phyloP scores from a whole-genome alignment of 2,113 vertebrate genomes.

The Nerophis lumbriciformis region DNA sequence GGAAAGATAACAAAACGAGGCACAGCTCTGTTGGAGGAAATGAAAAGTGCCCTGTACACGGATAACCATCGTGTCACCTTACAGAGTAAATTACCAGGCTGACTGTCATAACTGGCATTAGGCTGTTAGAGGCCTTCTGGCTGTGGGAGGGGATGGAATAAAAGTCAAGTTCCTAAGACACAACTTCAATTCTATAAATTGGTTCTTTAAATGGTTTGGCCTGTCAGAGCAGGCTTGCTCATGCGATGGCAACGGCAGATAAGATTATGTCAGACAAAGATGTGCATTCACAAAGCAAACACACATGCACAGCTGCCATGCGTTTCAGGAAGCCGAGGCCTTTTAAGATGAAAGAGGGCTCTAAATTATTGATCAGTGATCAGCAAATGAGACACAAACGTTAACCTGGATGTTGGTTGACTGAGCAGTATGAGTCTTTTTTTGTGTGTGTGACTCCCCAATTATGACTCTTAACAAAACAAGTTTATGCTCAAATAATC shows the following conservation, averaged over 20 bases:
- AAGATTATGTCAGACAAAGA: constrained; percentile 48
- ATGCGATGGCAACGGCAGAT: constrained; percentile 73
- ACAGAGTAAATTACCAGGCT: constrained; percentile 67
- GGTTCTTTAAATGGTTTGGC: constrained; percentile 59
- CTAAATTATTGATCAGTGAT: constrained; percentile 99
- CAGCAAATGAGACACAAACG: constrained; percentile 98
- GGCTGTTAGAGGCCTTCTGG: constrained; percentile 56
- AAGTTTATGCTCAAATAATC: neutral
- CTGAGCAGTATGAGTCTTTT: constrained; percentile 23
- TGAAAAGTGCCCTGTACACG: constrained; percentile 53
- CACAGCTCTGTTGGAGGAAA: constrained; percentile 54
- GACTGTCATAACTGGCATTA: constrained; percentile 61
- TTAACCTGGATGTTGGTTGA: constrained; percentile 87
- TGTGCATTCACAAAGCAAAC: constrained; percentile 9
- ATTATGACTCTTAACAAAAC: constrained; percentile 2
- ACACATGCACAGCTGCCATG: constrained; percentile 72
- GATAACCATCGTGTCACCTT: constrained; percentile 59
- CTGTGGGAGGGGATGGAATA: constrained; percentile 34
- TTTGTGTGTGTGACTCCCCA: neutral
- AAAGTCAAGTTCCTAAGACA: constrained; percentile 48
- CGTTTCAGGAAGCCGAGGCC: constrained; percentile 85
- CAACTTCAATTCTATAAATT: constrained; percentile 68
- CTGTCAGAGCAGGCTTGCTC: constrained; percentile 38
- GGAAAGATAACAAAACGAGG: constrained; percentile 48
- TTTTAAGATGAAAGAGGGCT: constrained; percentile 81